Conservation (phyloP, 2,113 vertebrate genomes). For the Pantherophis guttatus region DNA sequence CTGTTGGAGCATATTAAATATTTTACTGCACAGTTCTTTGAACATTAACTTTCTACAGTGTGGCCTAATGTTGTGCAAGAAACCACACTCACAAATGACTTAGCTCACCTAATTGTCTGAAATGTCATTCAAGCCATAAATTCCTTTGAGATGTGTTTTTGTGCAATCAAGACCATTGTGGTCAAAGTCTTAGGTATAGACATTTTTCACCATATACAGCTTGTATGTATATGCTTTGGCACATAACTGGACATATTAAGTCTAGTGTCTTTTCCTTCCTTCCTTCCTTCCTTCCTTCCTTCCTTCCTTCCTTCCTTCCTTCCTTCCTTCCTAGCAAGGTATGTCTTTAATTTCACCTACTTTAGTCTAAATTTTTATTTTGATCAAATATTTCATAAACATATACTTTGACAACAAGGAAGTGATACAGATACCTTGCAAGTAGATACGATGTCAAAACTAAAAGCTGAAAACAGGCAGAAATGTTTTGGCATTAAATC, state of each 20-base stretch:
- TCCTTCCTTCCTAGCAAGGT: slow-evolving; percentile 44
- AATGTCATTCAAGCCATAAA: slow-evolving; percentile 69
- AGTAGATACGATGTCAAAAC: slow-evolving; percentile 50
- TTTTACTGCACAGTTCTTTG: slow-evolving; percentile 47
- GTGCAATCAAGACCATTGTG: slow-evolving; percentile 60
- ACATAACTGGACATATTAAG: slow-evolving; percentile 11
- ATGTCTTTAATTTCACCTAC: slow-evolving; percentile 44
- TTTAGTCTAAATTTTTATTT: slow-evolving; percentile 29
- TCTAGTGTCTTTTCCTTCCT: slow-evolving; percentile 33
- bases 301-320: background rate
- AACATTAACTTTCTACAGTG: slow-evolving; percentile 52
- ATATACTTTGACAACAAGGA: slow-evolving; percentile 47
- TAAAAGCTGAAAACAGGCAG: slow-evolving; percentile 28
- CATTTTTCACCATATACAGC: slow-evolving; percentile 50
- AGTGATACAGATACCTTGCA: slow-evolving; percentile 45
- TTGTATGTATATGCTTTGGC: slow-evolving; percentile 33
- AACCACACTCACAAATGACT: slow-evolving; percentile 29
- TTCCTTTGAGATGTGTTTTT: slow-evolving; percentile 60
- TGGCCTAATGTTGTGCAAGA: slow-evolving; percentile 56
- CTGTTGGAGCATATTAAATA: slow-evolving; percentile 36
- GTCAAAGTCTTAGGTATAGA: slow-evolving; percentile 48
- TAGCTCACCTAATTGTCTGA: slow-evolving; percentile 59
- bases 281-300: background rate
- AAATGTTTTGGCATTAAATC: slow-evolving; percentile 48
- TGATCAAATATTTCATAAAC: slow-evolving; percentile 47